Conservation (phyloP, 2,888 invertebrate species). For the Elysia crispata region DNA sequence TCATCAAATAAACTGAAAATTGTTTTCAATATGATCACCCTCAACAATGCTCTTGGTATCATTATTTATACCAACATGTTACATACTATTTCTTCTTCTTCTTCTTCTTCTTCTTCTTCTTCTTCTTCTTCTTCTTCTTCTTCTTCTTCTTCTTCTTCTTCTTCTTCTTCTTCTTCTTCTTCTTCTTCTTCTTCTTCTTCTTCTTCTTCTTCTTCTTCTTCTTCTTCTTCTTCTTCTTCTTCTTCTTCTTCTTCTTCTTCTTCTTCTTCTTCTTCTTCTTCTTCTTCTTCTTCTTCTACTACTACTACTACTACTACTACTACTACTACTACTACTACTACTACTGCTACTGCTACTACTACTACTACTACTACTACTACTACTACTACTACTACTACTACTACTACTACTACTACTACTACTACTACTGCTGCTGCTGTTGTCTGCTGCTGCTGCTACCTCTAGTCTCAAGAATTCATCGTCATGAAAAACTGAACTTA, state of each 20-base stretch:
- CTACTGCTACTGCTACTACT: slow-evolving; percentile 4
- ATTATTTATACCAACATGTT: too few species aligned
- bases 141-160: too few species aligned
- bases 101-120: too few species aligned
- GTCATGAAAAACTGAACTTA: neutral
- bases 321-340: neutral
- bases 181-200: neutral
- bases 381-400: neutral
- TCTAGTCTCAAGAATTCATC: neutral
- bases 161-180: too few species aligned
- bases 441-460: neutral
- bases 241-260: neutral
- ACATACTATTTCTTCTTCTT: too few species aligned
- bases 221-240: neutral
- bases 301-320: neutral
- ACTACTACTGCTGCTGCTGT: slow-evolving; percentile 3
- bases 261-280: too few species aligned
- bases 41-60: too few species aligned
- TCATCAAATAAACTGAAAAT: too few species aligned
- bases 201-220: neutral
- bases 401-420: slow-evolving; percentile 21
- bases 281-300: neutral
- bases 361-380: slow-evolving; percentile 6
- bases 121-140: too few species aligned
- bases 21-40: too few species aligned